Conservation (phyloP, 2,113 vertebrate species). For the Brachyhypopomus gauderio region DNA sequence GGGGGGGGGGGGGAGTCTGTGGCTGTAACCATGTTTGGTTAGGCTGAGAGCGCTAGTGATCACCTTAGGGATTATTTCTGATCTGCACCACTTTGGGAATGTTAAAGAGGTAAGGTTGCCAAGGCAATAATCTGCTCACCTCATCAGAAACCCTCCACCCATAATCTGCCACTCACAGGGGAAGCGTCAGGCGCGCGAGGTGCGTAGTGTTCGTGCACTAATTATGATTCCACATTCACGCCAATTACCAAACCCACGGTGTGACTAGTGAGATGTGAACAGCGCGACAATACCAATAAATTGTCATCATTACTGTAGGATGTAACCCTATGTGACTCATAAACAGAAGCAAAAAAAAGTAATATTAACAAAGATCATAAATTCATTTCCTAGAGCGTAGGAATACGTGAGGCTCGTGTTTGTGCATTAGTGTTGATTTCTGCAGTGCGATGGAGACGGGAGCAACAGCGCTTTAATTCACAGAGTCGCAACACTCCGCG, state of each 20-base stretch:
- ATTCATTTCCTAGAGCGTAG: slow-evolving; percentile 22
- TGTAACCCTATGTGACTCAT: not conserved
- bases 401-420: slow-evolving; percentile 16
- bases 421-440: slow-evolving; percentile 37
- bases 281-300: not conserved
- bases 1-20: too few relatives aligned
- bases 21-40: not conserved
- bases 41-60: not conserved
- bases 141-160: not conserved
- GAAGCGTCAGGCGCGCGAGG: not conserved
- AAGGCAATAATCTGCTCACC: slow-evolving; percentile 2
- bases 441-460: not conserved
- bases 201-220: not conserved
- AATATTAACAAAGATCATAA: not conserved
- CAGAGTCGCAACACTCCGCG: slow-evolving; percentile 16
- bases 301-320: not conserved
- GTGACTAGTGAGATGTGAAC: not conserved
- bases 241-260: not conserved
- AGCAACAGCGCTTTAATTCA: slow-evolving; percentile 41
- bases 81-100: slow-evolving; percentile 11
- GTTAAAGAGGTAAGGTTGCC: not conserved
- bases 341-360: not conserved
- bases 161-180: not conserved
- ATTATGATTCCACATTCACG: not conserved
- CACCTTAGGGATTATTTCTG: not conserved